These are phyloP conservation scores for Heliconius hortense DNA, from an alignment of 2,888 invertebrate species.

Conservation along the genomic window DNA sequence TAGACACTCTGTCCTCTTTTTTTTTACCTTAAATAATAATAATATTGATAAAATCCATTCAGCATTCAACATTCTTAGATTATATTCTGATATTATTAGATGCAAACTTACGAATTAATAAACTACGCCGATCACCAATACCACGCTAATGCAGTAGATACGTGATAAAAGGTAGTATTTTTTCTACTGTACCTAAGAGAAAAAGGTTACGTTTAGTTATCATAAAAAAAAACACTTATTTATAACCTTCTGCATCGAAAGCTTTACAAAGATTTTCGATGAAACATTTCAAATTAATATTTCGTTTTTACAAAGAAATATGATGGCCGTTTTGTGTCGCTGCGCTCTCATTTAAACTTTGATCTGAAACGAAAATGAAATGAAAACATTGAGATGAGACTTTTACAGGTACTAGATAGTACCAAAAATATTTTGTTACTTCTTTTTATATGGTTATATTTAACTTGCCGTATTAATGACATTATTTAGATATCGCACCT, in stretches of 20 bases:
- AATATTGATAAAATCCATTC: no score
- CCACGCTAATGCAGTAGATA: no score
- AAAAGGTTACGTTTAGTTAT: background rate
- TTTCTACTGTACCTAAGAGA: background rate
- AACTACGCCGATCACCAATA: no score
- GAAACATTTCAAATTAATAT: constrained; percentile 12
- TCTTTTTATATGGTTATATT: no score
- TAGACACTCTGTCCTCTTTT: no score
- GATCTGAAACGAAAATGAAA: constrained; percentile 16
- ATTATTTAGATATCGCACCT: no score
- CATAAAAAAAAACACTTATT: background rate
- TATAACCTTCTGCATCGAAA: background rate
- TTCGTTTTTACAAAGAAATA: constrained; percentile 24
- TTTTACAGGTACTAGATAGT: background rate
- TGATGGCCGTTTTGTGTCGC: constrained; percentile 24
- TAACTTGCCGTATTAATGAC: no score
- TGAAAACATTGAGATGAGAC: constrained; percentile 7
- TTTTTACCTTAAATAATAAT: no score
- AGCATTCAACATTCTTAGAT: no score
- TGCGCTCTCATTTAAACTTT: constrained; percentile 31
- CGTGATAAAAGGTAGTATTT: background rate
- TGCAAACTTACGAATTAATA: no score
- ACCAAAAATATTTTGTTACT: background rate
- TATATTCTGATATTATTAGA: no score
- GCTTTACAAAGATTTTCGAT: constrained; percentile 5